Conservation (phyloP, 2,888 invertebrate species). For the Lycophotia porphyrea region DNA sequence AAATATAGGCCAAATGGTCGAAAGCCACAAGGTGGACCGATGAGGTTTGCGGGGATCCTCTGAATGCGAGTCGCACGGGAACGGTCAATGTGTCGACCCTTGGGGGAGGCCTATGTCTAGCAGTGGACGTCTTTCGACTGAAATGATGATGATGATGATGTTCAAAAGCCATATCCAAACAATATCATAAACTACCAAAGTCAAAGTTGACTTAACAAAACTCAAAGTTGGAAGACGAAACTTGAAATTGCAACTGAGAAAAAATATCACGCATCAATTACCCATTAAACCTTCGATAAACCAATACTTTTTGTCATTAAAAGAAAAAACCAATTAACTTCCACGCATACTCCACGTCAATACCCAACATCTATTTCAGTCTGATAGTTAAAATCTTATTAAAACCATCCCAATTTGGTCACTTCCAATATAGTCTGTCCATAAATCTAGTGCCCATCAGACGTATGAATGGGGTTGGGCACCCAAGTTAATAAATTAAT, state of each 20-base stretch:
- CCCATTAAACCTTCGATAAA: neutral
- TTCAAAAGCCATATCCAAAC: neutral
- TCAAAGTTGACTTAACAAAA: neutral
- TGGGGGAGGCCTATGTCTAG: no score
- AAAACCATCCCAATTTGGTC: constrained; percentile 67
- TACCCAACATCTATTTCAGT: constrained; percentile 46
- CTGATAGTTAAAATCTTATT: constrained; percentile 64
- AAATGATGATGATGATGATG: no score
- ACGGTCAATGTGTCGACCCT: no score
- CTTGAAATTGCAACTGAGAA: neutral
- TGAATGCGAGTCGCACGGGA: no score
- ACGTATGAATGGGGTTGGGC: constrained; percentile 80
- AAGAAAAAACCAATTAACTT: constrained; percentile 28
- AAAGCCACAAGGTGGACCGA: no score
- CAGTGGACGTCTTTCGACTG: no score
- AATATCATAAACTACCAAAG: neutral
- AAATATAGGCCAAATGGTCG: neutral
- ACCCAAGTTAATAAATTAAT: constrained; percentile 84
- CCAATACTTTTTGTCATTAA: constrained; percentile 5
- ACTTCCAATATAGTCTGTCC: constrained; percentile 62
- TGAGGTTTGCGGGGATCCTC: no score
- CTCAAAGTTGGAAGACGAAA: neutral
- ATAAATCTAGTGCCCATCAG: constrained; percentile 73
- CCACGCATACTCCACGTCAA: constrained; percentile 18
- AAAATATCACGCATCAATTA: neutral